Base-by-base conservation (phyloP, 2,888 invertebrate species). In the Rotaria sp. region DNA sequence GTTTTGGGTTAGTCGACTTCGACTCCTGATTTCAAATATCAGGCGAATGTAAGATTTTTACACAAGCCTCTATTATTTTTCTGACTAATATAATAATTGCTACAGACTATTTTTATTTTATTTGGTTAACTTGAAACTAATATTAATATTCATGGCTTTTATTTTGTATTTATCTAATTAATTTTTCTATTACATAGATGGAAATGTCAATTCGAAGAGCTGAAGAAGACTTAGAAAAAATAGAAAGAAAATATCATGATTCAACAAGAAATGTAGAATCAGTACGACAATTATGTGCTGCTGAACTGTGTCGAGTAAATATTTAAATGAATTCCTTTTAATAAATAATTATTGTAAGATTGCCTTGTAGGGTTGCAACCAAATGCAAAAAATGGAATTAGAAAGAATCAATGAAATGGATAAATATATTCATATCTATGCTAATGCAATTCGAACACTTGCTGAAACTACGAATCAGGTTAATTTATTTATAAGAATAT, bases 181-280 rank as follows among this genome's bases (percentile, higher is more conserved):
- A 26, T 55, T 26, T 55, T 26, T 35, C 1, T 67, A 15, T 35
- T 26, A 21, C 18, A 35, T 35, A 86, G 41, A 24, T 86, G 10
- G 84, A 84, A n/a, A 26, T 35, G 2, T 41, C 35, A 30, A 80
- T 86, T 50, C 10, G 3, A 48, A 86, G 85, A 80, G 45, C 84
- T 2, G 21, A 55, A n/a, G 85, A 86, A 21, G 30, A 84, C 2
- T 59, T 86, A 35, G 30, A 86, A 55, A 35, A 41, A 26, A 59
- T 57, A 8, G 86, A 86, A n/a, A 30, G 7, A 30, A 80, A 85
- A 55, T 86, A 75, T 48, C 85, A 86, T 75, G 57, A 75, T 18
- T 26, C 86, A 18, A 85, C 85, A n/a, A 21, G 26, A 26, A 8
- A 50, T 1, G 74, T 86, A 15, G 86, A 86, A 52, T 48, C 57